phyloP scores from a whole-genome alignment of 2,797 vertebrate genomes.

The Pampus argenteus region DNA sequence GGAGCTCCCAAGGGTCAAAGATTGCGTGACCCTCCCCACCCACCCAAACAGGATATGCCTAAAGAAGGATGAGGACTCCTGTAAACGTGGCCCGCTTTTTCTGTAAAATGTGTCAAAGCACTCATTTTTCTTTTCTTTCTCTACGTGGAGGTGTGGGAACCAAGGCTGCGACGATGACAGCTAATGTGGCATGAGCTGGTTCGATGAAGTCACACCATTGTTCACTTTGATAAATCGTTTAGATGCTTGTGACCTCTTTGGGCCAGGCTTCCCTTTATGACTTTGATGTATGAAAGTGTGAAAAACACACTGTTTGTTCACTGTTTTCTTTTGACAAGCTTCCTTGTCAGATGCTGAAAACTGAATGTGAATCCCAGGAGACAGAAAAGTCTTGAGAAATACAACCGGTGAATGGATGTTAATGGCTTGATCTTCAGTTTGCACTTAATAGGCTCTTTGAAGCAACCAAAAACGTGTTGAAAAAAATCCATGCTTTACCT shows the following conservation, averaged over 20 bases:
- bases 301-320: slow-evolving; percentile 43
- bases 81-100: slow-evolving; percentile 59
- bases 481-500: not conserved
- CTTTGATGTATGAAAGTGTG: slow-evolving; percentile 78
- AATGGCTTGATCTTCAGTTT: slow-evolving; percentile 6
- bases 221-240: slow-evolving; percentile 77
- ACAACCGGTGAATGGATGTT: not conserved
- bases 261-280: slow-evolving; percentile 65
- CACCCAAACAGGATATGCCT: slow-evolving; percentile 81
- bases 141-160: slow-evolving; percentile 80
- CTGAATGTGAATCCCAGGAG: slow-evolving; percentile 24
- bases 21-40: slow-evolving; percentile 49
- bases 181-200: slow-evolving; percentile 54
- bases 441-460: not conserved
- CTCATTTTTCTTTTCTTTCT: slow-evolving; percentile 69
- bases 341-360: slow-evolving; percentile 42
- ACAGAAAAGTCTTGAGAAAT: slow-evolving; percentile 16
- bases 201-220: slow-evolving; percentile 81
- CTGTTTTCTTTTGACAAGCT: slow-evolving; percentile 59
- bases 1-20: slow-evolving; percentile 75
- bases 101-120: slow-evolving; percentile 76
- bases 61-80: slow-evolving; percentile 73
- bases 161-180: slow-evolving; percentile 78
- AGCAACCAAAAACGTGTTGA: not conserved
- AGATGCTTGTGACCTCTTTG: slow-evolving; percentile 66